A percentile compares a stretch with the other conserved stretches of the same genome.
phyloP scores from a whole-genome alignment of 92 coral and sea anemone species.

The Anthopleura xanthogrammica region DNA sequence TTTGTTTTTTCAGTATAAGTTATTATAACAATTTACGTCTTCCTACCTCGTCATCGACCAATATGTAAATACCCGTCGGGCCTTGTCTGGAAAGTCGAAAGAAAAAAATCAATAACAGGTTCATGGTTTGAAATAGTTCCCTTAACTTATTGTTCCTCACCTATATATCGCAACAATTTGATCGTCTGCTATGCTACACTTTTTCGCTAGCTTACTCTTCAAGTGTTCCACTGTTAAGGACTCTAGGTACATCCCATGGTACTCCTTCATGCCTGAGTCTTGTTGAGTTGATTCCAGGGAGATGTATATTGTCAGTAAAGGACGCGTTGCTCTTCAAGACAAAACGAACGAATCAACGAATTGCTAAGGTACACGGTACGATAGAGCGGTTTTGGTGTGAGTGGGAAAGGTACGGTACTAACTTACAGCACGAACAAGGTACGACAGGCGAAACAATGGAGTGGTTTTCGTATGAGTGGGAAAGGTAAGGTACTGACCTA shows the following conservation, averaged over 20 bases:
- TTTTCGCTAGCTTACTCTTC: slow-evolving; percentile 72
- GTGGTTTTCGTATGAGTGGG: too few relatives aligned
- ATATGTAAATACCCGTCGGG: slow-evolving; percentile 89
- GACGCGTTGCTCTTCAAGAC: slow-evolving; percentile 70
- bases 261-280: slow-evolving; percentile 91
- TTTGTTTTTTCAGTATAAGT: too few relatives aligned
- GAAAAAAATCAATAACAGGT: background rate
- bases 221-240: slow-evolving; percentile 67
- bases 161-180: slow-evolving; percentile 87
- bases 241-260: slow-evolving; percentile 86
- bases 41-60: slow-evolving; percentile 91
- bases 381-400: too few relatives aligned
- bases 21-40: background rate
- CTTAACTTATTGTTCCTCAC: slow-evolving; percentile 30
- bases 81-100: slow-evolving; percentile 64
- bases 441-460: too few relatives aligned
- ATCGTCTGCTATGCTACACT: slow-evolving; percentile 71
- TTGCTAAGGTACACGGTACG: background rate
- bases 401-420: too few relatives aligned
- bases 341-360: background rate
- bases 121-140: too few relatives aligned
- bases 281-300: slow-evolving; percentile 93
- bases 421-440: too few relatives aligned
- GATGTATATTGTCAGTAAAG: slow-evolving; percentile 82
- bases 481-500: too few relatives aligned